phyloP scores from a whole-genome alignment of 2,797 vertebrate species.

The Pachyuromys duprasi region DNA sequence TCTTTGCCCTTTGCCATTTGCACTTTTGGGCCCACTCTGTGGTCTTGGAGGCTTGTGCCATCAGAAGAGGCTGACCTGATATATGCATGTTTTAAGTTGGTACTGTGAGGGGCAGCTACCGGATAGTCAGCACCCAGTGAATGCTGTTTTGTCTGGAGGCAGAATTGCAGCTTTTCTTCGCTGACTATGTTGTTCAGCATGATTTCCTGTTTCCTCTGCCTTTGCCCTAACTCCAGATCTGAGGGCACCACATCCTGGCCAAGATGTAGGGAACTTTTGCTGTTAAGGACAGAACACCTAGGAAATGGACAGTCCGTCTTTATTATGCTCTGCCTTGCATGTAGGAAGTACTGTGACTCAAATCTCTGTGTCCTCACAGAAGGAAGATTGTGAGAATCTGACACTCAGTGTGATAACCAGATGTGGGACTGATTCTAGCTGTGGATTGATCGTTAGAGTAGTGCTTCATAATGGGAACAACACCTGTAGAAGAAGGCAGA shows the following conservation, averaged over 20 bases:
- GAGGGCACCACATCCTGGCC: neutral
- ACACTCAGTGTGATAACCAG: rapidly evolving
- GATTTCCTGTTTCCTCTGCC: rapidly evolving
- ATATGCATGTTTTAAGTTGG: neutral
- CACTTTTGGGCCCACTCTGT: rapidly evolving
- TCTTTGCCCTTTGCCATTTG: neutral
- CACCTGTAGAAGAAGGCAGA: neutral
- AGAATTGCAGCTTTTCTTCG: neutral
- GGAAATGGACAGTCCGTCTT: neutral
- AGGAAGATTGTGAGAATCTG: neutral
- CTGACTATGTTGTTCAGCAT: rapidly evolving
- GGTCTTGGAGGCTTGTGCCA: rapidly evolving
- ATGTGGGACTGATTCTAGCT: neutral
- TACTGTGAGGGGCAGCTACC: rapidly evolving
- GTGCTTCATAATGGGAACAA: too few relatives aligned
- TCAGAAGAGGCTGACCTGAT: neutral
- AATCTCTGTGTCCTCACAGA: neutral
- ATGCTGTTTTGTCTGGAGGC: rapidly evolving
- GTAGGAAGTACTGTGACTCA: too few relatives aligned
- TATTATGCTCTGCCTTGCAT: neutral
- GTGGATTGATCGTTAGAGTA: neutral
- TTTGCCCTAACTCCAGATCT: neutral
- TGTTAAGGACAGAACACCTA: neutral
- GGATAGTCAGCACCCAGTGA: rapidly evolving
- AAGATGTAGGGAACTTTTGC: neutral